Evolutionary conservation across 2,113 vertebrate genomes (phyloP).

Genomic region (Aspidoscelis tigris): DNA sequence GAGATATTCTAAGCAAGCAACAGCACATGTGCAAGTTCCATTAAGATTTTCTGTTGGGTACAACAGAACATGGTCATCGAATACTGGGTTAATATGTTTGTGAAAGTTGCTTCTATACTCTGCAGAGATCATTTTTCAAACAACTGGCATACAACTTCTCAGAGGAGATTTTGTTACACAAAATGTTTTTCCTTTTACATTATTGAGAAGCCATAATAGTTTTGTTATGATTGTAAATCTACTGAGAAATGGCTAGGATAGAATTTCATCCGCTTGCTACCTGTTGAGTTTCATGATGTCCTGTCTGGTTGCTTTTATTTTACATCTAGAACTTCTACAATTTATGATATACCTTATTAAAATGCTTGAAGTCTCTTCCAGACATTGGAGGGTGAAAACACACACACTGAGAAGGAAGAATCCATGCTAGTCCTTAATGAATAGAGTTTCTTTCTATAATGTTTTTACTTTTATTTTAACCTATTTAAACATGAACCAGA

Average conservation of each 20-base stretch:
- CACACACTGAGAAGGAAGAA: neutral
- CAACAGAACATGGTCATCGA: neutral
- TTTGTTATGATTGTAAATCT: constrained; percentile 35
- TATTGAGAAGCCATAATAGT: constrained; percentile 3
- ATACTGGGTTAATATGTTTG: neutral
- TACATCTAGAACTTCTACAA: constrained; percentile 2
- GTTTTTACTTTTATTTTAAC: neutral
- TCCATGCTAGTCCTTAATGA: neutral
- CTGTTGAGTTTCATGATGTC: constrained; percentile 21
- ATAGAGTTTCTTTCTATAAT: neutral
- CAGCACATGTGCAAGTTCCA: no score
- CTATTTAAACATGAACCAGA: neutral
- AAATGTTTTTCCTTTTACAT: constrained; percentile 18
- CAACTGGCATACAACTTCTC: neutral
- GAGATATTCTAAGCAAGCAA: neutral
- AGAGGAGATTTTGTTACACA: constrained; percentile 21
- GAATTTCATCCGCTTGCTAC: constrained; percentile 28
- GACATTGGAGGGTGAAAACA: neutral
- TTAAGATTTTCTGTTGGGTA: neutral
- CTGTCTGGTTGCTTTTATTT: neutral
- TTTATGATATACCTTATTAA: constrained; percentile 17
- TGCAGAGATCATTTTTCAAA: constrained; percentile 27
- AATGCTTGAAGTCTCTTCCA: constrained; percentile 9
- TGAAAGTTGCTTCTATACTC: neutral
- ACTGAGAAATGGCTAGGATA: neutral